Base-by-base conservation (phyloP, 1,140 invertebrate genomes). In the Nasonia longicornis region DNA sequence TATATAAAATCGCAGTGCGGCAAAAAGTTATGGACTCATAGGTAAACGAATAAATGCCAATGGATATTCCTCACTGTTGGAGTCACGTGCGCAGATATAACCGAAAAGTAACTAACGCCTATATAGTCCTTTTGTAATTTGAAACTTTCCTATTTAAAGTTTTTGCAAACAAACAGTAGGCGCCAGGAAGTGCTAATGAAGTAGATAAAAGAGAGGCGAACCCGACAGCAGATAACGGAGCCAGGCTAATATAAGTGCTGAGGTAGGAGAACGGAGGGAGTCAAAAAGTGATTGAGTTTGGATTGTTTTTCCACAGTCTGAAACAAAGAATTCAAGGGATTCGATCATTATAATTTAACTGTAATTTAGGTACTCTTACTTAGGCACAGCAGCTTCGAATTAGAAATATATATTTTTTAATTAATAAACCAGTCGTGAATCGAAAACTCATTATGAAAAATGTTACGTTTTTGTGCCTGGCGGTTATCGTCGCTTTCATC, bases 81-180 rank as follows among this genome's bases (percentile, higher is more conserved):
- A 4, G 38, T 11, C 38, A 42, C 20, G 6, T 58, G 16, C 10
- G 66, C 12, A 29, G 26, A 67, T 67, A 67, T 67, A 29, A 31
- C 66, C 22, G 26, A 66, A 22, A 6, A 66, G 64, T n/a, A 66
- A 66, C n/a, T 11, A 16, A 70, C 38, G 38, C 38, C 2, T 26
- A 3, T n/a, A 14, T 10, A 52, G 71, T 52, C 38, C 20, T 22
- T 20, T 48, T 42, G 71, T 29, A 48, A 84, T 81, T 84, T 83
- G 67, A 76, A 83, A 85, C 63, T 83, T 83, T 82, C 29, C 58
- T 45, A 42, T 81, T 82, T 75, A 82, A 84, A 84, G 81, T 85
- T 84, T 84, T 84, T 74, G 76, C 48, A 58, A 79, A 75, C 16
- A 26, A 69, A 48, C 42, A 22, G 22, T 14, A 29, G 66, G 42